A percentile compares a stretch with the other conserved stretches of the same genome.
Conservation (phyloP, 1,140 invertebrate species). For the Apis dorsata region DNA sequence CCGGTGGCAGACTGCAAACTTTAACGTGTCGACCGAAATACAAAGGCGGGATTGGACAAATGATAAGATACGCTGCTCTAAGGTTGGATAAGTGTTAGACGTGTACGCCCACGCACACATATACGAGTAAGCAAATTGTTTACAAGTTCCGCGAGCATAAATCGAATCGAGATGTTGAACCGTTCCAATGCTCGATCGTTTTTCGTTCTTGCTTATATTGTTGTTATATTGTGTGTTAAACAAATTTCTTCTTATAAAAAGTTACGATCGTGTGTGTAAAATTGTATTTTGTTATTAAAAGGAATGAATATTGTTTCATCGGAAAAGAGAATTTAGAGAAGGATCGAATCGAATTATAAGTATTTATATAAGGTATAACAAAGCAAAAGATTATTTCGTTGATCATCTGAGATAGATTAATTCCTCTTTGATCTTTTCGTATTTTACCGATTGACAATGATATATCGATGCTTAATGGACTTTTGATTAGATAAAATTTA, state of each 20-base stretch:
- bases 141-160: neutral
- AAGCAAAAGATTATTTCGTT: too few species aligned
- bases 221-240: too few species aligned
- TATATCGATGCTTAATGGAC: too few species aligned
- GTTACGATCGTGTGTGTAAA: too few species aligned
- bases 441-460: neutral
- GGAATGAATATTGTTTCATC: too few species aligned
- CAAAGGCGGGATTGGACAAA: slow-evolving; percentile 23
- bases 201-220: neutral
- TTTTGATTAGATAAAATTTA: too few species aligned
- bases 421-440: neutral
- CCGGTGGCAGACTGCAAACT: slow-evolving; percentile 31
- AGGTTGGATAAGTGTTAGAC: slow-evolving; percentile 18
- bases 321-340: too few species aligned
- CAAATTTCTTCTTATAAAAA: too few species aligned
- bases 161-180: neutral
- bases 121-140: neutral
- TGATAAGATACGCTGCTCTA: slow-evolving; percentile 55
- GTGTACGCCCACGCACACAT: neutral
- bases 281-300: too few species aligned
- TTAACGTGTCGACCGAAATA: slow-evolving; percentile 24
- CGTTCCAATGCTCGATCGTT: too few species aligned
- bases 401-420: neutral
- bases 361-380: too few species aligned
- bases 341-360: too few species aligned